Evolutionary conservation across 2,113 vertebrate species (phyloP).

Genomic region (Nettapus auritus): DNA sequence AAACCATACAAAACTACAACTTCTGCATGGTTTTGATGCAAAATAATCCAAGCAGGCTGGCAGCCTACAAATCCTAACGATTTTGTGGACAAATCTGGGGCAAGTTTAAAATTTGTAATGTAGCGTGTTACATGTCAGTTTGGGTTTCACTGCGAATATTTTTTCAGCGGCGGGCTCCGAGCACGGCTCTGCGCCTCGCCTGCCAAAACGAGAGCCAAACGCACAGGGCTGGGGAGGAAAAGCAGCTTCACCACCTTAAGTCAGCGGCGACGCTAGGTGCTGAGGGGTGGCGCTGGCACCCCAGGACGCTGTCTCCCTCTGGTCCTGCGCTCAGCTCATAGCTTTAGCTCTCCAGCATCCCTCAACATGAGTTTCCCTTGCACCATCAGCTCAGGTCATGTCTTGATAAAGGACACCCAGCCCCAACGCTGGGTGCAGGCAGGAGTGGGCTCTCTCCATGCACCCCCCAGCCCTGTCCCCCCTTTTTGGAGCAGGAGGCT

Average conservation of each 20-base stretch:
- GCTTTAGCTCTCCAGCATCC: not conserved
- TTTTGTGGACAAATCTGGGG: conserved; percentile 63
- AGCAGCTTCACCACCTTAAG: not conserved
- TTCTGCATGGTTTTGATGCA: conserved; percentile 60
- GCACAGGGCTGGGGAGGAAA: not conserved
- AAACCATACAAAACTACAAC: conserved; percentile 27
- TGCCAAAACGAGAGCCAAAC: not conserved
- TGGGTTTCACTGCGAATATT: conserved; percentile 45
- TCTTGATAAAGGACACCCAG: not conserved
- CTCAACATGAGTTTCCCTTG: not conserved
- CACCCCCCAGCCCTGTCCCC: not conserved
- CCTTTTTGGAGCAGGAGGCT: too few relatives aligned
- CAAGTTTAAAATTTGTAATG: conserved; percentile 56
- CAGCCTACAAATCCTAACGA: conserved; percentile 67
- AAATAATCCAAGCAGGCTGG: conserved; percentile 65
- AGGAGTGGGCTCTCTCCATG: not conserved
- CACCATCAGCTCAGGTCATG: not conserved
- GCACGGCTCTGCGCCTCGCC: not conserved
- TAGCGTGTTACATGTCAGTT: conserved; percentile 59
- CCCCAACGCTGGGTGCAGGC: too few relatives aligned
- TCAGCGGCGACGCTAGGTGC: rapidly evolving
- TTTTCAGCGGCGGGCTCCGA: not conserved
- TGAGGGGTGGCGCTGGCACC: rapidly evolving
- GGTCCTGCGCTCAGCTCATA: not conserved
- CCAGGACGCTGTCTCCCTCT: not conserved